phyloP scores from a whole-genome alignment of 2,888 invertebrate genomes.

The Aleiodes testaceus region DNA sequence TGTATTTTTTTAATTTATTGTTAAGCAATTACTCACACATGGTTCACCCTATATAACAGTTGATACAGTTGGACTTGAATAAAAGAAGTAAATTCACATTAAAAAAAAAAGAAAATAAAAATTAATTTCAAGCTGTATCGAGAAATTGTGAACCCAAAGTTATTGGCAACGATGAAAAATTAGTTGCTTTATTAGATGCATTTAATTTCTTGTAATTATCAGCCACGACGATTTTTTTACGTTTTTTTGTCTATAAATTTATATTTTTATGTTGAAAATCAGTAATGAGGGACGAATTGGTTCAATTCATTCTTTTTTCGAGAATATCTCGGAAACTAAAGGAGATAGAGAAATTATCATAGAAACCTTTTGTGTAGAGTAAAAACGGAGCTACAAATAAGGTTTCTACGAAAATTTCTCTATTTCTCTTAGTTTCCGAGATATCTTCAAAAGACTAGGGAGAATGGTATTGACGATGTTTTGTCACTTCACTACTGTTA shows the following conservation, averaged over 20 bases:
- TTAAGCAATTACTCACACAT: conserved; percentile 30
- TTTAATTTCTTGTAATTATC: conserved; percentile 38
- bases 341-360: no score
- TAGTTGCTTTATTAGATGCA: conserved; percentile 37
- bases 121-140: conserved; percentile 69
- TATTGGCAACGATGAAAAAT: conserved; percentile 28
- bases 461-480: no score
- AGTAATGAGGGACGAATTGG: conserved; percentile 21
- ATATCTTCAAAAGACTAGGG: no score
- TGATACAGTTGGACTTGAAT: conserved; percentile 67
- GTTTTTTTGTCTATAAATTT: no score
- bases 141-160: conserved; percentile 46
- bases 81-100: conserved; percentile 49
- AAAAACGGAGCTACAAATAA: no score
- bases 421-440: no score
- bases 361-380: no score
- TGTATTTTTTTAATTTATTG: conserved; percentile 39
- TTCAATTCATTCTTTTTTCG: no score
- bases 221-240: conserved; percentile 32
- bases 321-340: no score
- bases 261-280: background rate
- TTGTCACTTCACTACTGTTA: background rate
- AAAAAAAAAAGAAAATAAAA: conserved; percentile 51
- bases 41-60: conserved; percentile 57
- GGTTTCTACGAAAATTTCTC: no score